These are phyloP conservation scores for Acipenser ruthenus DNA, from an alignment of 2,797 vertebrate species.

Conservation along the genomic window DNA sequence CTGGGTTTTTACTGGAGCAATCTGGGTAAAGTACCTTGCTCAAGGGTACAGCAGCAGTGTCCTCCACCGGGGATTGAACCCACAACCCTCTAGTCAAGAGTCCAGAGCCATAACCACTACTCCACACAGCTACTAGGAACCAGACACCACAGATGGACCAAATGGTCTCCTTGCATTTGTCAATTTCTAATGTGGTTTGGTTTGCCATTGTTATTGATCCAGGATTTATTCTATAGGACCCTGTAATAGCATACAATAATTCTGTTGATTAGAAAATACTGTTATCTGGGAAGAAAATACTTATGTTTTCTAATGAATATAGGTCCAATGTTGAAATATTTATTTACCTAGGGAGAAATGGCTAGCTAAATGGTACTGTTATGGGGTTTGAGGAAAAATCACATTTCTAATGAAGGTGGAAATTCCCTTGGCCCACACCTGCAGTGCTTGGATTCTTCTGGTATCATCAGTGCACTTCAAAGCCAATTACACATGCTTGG, in stretches of 20 bases:
- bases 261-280: conserved; percentile 50
- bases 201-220: conserved; percentile 46
- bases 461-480: conserved; percentile 20
- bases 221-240: conserved; percentile 52
- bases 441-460: conserved; percentile 9
- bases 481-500: conserved; percentile 6
- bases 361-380: conserved; percentile 36
- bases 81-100: too few species aligned
- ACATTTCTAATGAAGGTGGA: conserved; percentile 12
- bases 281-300: conserved; percentile 64
- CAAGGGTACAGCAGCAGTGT: too few species aligned
- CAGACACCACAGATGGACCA: too few species aligned
- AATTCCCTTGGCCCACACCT: conserved; percentile 19
- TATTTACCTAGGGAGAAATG: conserved; percentile 52
- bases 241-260: conserved; percentile 65
- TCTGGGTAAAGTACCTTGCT: too few species aligned
- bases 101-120: too few species aligned
- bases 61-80: too few species aligned
- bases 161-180: too few species aligned
- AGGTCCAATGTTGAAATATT: conserved; percentile 72
- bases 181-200: conserved; percentile 38
- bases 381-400: conserved; percentile 18
- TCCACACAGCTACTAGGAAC: too few species aligned
- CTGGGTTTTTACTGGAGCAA: too few species aligned
- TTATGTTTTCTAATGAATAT: conserved; percentile 74